These are phyloP conservation scores for Arctocebus calabarensis DNA, from an alignment of 2,797 vertebrate species.

Conservation along the genomic window DNA sequence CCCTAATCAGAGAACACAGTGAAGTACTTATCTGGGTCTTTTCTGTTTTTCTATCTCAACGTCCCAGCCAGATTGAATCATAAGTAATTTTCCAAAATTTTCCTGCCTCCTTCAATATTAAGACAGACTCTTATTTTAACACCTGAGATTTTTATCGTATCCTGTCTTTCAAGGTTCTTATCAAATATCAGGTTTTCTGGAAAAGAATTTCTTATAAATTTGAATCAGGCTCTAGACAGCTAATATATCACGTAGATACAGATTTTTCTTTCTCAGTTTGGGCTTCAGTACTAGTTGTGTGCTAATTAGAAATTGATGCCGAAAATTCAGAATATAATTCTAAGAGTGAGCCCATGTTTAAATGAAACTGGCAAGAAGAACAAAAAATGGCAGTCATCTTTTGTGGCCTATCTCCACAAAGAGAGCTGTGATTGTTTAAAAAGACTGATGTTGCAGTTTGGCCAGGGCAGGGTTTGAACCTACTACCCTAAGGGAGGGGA, in stretches of 20 bases:
- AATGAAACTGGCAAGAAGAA: neutral
- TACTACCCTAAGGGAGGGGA: too few species aligned
- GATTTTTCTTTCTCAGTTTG: neutral
- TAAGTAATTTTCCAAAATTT: neutral
- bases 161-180: neutral
- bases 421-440: neutral
- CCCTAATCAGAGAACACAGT: neutral
- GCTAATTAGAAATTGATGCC: neutral
- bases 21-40: neutral
- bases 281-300: neutral
- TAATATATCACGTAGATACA: neutral
- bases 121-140: neutral
- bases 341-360: neutral
- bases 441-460: neutral
- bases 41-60: neutral
- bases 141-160: neutral
- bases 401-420: neutral
- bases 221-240: neutral
- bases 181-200: neutral
- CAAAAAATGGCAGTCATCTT: neutral
- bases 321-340: constrained; percentile 12
- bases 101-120: neutral
- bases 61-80: neutral
- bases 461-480: too few species aligned
- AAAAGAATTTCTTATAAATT: neutral